Base-by-base conservation (phyloP, 2,888 invertebrate species). In the Silvanus unidentatus region DNA sequence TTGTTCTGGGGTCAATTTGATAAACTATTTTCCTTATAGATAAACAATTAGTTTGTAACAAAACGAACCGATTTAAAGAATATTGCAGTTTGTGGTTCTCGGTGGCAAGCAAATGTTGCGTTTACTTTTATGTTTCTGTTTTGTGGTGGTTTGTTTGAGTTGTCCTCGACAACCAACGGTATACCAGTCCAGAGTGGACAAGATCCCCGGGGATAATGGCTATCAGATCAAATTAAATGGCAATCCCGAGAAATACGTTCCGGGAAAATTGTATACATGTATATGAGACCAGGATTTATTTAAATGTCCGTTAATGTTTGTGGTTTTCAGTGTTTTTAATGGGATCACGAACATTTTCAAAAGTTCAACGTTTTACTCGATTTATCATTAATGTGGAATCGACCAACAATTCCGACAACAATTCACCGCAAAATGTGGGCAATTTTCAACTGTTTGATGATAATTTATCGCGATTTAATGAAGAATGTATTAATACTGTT, bases 401-500 rank as follows among this genome's bases (percentile, higher is more conserved):
- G 0, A 58, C 76, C 70, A 59, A 77, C 73, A 14, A 73, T 67
- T 12, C 72, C 66, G 27, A 60, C 58, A 40, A 71, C 35, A 69
- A 74, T 1, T 75, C 73, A 35, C 78, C 78, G 0, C 74, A 76
- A 54, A 73, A 76, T 32, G 82, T 84, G 2, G 87, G 87, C 10
- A 80, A 77, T 47, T 86, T 88, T 59, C 84, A 86, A 70, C 71
- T 86, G 2, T 82, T 82, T 59, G 77, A 80, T 4, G 80, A 81
- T 58, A 75, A 78, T 8, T 70, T 82, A 35, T 76, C 79, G 14
- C 75, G 72, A 58, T 92, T 91, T 68, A 84, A 88, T 53, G 88
- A 89, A 52, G 81, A 81, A 54, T 95, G 95, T 71, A 81, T 86
- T 16, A 90, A 92, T 66, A 86, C 93, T 0, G 81, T 95, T 2